Conservation (phyloP, 1,140 invertebrate genomes). For the Drusus annulatus region DNA sequence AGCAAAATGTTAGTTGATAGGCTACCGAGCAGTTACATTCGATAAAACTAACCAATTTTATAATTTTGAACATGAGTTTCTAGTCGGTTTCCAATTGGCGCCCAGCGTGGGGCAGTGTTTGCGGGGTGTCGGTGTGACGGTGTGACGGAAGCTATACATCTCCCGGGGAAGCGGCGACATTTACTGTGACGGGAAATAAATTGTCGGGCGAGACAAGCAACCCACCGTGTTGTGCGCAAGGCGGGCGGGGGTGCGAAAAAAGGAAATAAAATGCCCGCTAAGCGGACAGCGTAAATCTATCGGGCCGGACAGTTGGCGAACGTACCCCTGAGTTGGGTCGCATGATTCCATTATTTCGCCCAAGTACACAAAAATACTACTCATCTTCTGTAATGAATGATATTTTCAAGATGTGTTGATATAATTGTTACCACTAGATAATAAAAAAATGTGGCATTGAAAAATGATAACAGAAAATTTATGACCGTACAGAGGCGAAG, state of each 20-base stretch:
- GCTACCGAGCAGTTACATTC: too few species aligned
- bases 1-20: too few species aligned
- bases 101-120: conserved; percentile 26
- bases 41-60: too few species aligned
- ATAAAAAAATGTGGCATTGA: too few species aligned
- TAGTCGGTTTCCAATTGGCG: background rate
- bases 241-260: conserved; percentile 28
- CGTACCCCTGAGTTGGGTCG: background rate
- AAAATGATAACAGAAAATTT: too few species aligned
- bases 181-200: conserved; percentile 40
- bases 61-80: too few species aligned
- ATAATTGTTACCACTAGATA: too few species aligned
- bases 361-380: too few species aligned
- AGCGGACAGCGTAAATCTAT: conserved; percentile 40
- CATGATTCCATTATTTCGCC: too few species aligned
- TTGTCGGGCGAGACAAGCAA: conserved; percentile 26
- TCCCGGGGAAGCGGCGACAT: conserved; percentile 35
- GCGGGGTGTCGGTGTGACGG: conserved; percentile 22
- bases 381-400: too few species aligned
- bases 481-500: too few species aligned
- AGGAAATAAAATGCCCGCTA: conserved; percentile 40
- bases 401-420: too few species aligned
- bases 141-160: conserved; percentile 41
- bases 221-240: conserved; percentile 1
- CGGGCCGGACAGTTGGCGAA: background rate